Conservation (phyloP, 2,888 invertebrate species). For the Dusona sp. region DNA sequence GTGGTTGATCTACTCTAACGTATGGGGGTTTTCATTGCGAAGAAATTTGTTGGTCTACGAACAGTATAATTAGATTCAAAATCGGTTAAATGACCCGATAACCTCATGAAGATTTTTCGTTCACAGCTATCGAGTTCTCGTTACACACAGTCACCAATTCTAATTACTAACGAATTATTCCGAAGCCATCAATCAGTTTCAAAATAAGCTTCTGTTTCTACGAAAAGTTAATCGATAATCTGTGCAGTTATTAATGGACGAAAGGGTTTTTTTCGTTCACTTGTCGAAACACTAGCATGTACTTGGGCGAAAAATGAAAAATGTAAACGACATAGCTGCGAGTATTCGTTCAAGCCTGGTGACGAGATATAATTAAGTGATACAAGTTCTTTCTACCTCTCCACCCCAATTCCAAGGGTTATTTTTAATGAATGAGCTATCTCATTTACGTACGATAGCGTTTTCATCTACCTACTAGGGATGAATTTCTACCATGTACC, state of each 20-base stretch:
- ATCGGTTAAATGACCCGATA: not conserved
- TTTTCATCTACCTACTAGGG: not conserved
- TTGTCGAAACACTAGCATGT: not conserved
- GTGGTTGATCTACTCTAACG: not conserved
- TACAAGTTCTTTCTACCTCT: not conserved
- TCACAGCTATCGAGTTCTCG: not conserved
- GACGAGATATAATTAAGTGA: slow-evolving; percentile 34
- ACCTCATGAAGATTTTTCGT: not conserved
- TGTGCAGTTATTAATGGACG: not conserved
- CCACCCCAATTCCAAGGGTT: slow-evolving; percentile 40
- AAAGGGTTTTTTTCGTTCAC: slow-evolving; percentile 2
- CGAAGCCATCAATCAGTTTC: not conserved
- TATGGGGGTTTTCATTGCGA: not conserved
- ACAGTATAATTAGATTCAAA: not conserved
- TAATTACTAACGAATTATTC: not conserved
- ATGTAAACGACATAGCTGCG: slow-evolving; percentile 25
- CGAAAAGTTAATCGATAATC: not conserved
- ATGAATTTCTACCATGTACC: not conserved
- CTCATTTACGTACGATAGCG: slow-evolving; percentile 2
- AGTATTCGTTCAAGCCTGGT: not conserved
- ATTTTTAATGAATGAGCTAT: slow-evolving; percentile 31
- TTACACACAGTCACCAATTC: not conserved
- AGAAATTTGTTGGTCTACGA: not conserved
- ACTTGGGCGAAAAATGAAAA: slow-evolving; percentile 13
- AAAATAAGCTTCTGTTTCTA: not conserved